phyloP scores from a whole-genome alignment of 2,888 invertebrate species.

The Philaethria dido region DNA sequence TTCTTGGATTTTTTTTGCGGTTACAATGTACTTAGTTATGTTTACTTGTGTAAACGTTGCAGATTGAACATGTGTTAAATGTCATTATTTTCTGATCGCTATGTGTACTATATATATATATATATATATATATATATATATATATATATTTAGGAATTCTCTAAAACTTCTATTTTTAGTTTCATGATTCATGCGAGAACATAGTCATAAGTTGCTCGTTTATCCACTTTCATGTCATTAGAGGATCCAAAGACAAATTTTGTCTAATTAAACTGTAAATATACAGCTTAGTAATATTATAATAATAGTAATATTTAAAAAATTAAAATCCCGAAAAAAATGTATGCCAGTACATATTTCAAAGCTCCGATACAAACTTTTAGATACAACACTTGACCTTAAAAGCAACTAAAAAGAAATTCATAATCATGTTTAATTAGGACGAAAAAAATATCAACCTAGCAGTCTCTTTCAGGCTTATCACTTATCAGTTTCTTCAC shows the following conservation, averaged over 20 bases:
- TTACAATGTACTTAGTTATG: neutral
- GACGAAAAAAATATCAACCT: constrained; percentile 57
- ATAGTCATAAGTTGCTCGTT: too few relatives aligned
- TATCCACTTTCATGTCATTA: too few relatives aligned
- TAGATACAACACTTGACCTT: neutral
- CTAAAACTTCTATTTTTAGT: too few relatives aligned
- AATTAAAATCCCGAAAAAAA: neutral
- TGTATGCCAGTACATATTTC: neutral
- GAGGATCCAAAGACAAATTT: too few relatives aligned
- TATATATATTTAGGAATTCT: too few relatives aligned
- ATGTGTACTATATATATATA: too few relatives aligned
- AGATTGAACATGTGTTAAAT: neutral
- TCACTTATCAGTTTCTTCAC: constrained; percentile 77
- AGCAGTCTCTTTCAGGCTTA: constrained; percentile 64
- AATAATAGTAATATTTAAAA: too few relatives aligned
- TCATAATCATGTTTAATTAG: constrained; percentile 34
- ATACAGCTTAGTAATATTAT: too few relatives aligned
- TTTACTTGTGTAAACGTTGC: neutral
- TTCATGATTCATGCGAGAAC: too few relatives aligned
- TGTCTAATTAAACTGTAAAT: too few relatives aligned
- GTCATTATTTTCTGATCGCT: too few relatives aligned
- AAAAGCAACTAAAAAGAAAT: constrained; percentile 9
- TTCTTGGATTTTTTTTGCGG: neutral
- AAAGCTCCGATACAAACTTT: neutral
- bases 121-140: too few relatives aligned